Conservation (phyloP, 2,888 invertebrate genomes). For the Uloborus plumipes region DNA sequence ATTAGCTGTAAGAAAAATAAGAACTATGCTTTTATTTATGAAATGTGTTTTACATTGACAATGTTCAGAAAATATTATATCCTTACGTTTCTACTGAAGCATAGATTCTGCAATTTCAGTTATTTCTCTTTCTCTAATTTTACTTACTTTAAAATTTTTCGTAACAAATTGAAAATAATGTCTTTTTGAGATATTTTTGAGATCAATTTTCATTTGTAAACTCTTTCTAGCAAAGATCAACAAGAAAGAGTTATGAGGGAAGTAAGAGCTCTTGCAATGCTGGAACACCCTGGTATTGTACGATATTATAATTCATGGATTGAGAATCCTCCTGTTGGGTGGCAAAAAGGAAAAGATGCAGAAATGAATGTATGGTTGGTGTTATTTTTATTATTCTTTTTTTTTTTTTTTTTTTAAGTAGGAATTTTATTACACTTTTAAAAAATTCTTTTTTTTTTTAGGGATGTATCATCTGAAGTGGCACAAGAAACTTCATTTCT, state of each 20-base stretch:
- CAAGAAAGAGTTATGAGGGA: constrained; percentile 92
- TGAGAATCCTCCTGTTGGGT: constrained; percentile 89
- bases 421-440: background rate
- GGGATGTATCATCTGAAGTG: background rate
- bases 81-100: too few relatives aligned
- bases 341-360: constrained; percentile 86
- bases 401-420: constrained; percentile 31
- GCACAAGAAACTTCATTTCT: too few relatives aligned
- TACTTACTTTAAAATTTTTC: too few relatives aligned
- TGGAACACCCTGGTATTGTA: constrained; percentile 96
- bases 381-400: background rate
- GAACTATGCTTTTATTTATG: too few relatives aligned
- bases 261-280: constrained; percentile 91
- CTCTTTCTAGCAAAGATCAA: constrained; percentile 13
- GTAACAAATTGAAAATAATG: too few relatives aligned
- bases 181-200: too few relatives aligned
- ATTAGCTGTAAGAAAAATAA: too few relatives aligned
- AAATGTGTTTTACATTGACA: too few relatives aligned
- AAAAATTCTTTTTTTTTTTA: background rate
- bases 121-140: too few relatives aligned
- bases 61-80: too few relatives aligned
- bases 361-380: constrained; percentile 74
- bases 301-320: constrained; percentile 97
- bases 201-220: background rate
- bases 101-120: too few relatives aligned